Evolutionary conservation across 2,888 invertebrate species (phyloP).

Genomic region (Ferrisia virgata): DNA sequence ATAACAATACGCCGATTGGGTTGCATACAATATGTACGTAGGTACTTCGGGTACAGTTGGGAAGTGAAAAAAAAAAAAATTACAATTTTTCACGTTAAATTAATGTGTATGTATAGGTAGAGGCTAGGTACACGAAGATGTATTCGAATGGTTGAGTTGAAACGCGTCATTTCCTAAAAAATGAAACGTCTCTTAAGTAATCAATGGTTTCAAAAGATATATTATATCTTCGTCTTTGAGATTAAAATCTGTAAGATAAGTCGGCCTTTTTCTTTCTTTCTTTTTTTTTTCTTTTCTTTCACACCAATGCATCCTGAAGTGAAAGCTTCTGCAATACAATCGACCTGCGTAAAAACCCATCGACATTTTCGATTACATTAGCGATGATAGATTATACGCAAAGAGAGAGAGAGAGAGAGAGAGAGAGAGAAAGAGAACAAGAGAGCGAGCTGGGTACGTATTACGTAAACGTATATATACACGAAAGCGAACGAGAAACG

Average conservation of each 20-base stretch:
- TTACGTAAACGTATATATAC: no score
- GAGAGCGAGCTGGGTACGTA: no score
- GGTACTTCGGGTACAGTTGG: no score
- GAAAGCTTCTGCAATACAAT: background rate
- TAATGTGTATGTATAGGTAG: no score
- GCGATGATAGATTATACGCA: background rate
- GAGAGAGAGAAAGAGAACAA: no score
- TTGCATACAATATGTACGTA: background rate
- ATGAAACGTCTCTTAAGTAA: background rate
- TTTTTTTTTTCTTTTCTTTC: no score
- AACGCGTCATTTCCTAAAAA: background rate
- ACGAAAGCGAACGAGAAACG: background rate
- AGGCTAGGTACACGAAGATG: background rate
- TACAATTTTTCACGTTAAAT: background rate
- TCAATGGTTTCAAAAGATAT: background rate
- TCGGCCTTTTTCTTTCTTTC: background rate
- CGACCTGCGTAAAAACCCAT: background rate
- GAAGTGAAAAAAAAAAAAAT: no score
- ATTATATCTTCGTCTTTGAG: background rate
- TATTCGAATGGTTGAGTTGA: background rate
- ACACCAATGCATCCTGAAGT: background rate
- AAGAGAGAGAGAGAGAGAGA: background rate
- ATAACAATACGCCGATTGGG: background rate
- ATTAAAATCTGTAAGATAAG: background rate
- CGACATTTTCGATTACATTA: slow-evolving; percentile 10